Base-by-base conservation (phyloP, 1,140 invertebrate species). In the Samia ricini region DNA sequence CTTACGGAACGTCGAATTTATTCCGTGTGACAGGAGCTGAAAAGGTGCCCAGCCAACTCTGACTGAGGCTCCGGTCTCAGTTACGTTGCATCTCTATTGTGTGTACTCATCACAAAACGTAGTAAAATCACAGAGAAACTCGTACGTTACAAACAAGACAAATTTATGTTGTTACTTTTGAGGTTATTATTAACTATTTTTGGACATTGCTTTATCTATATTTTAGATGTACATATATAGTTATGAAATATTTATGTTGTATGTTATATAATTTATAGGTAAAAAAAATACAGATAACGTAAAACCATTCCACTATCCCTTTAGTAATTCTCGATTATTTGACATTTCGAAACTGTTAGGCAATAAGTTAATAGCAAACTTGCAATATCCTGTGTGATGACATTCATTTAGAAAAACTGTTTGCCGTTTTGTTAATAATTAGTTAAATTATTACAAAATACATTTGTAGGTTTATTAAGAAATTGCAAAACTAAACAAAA, bases 61-160 rank as follows among this genome's bases (percentile, higher is more conserved):
- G 66, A 59, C 63, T 66, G 55, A 55, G 65, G 68, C 48, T 26
- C 20, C 51, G 55, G 24, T 63, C 69, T 72, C 68, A 61, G 68
- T 71, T 73, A 69, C 60, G 56, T 62, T 65, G 67, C 69, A 71
- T 59, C 66, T 71, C 64, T 63, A 78, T 81, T 79, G 77, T 77
- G 64, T 65, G 68, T 71, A 68, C 59, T 71, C 63, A 69, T 61
- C 61, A 59, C 55, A 58, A 63, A 60, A 67, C 69, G 69, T 66
- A 60, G 69, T 76, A 64, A 64, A 60, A 61, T 62, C 60, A 61
- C 60, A 68, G 48, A 56, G 33, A 21, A 49, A 42, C 48, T 57
- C 64, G 4, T 15, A 42, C n/a, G 4, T 15, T 42, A 8, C n/a
- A 10, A 36, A 36, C 12, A 36, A 5, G 10, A n/a, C n/a, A 36